Percentiles rank a stretch among this genome's conserved stretches.
Evolutionary conservation across 1,140 invertebrate species (phyloP).

Genomic region (Penaeus chinensis): DNA sequence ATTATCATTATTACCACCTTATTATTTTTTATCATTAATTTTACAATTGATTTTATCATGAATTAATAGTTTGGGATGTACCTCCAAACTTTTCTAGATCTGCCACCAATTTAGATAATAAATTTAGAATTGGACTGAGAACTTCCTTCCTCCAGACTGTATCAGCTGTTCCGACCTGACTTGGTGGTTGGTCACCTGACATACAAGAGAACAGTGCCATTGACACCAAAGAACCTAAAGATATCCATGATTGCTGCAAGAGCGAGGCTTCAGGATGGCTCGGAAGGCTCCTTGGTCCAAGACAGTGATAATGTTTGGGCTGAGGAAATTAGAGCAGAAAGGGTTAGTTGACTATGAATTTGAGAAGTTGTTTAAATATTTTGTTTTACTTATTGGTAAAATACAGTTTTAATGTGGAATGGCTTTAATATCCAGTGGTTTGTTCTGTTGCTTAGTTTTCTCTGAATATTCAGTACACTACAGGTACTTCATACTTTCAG

Average conservation of each 20-base stretch:
- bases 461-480: too few species aligned
- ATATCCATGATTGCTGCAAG: background rate
- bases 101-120: background rate
- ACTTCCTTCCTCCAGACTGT: slow-evolving; percentile 17
- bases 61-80: too few species aligned
- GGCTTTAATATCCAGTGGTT: too few species aligned
- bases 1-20: too few species aligned
- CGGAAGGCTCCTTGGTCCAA: background rate
- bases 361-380: too few species aligned
- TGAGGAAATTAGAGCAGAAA: slow-evolving; percentile 7
- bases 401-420: too few species aligned
- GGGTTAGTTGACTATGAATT: slow-evolving; percentile 10
- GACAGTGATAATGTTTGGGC: background rate
- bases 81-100: too few species aligned
- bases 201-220: background rate
- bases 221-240: background rate
- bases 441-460: too few species aligned
- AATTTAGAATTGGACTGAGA: background rate
- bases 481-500: too few species aligned
- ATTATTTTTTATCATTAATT: too few species aligned
- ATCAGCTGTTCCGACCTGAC: slow-evolving; percentile 37
- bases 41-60: too few species aligned
- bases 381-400: too few species aligned
- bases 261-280: background rate
- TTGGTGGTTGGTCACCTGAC: slow-evolving; percentile 19